Percentiles rank a stretch among this genome's conserved stretches.
Evolutionary conservation across 2,113 vertebrate genomes (phyloP).

Genomic region (Chloebia gouldiae): DNA sequence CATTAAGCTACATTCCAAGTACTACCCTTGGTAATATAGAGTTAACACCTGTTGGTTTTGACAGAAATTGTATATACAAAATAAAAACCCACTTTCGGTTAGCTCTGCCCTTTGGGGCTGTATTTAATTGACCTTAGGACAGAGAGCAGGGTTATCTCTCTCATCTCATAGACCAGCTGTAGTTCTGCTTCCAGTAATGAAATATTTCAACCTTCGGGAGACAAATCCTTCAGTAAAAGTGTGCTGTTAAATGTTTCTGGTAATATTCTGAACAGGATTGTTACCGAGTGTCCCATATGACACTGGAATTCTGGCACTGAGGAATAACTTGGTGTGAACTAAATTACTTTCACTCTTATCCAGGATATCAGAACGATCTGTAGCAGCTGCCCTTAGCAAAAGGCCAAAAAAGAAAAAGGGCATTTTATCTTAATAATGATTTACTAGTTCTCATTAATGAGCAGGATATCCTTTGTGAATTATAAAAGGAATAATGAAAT

Average conservation of each 20-base stretch:
- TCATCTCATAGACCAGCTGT: background rate
- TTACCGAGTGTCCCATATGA: background rate
- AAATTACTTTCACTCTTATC: slow-evolving; percentile 3
- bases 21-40: background rate
- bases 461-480: slow-evolving; percentile 44
- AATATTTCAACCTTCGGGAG: background rate
- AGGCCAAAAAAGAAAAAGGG: background rate
- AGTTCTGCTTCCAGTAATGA: background rate
- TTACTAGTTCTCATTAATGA: slow-evolving; percentile 52
- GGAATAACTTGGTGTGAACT: background rate
- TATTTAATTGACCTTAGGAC: background rate
- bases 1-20: background rate
- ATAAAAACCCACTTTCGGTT: background rate
- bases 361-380: background rate
- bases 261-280: background rate
- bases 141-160: background rate
- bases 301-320: background rate
- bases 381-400: slow-evolving; percentile 3
- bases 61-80: background rate
- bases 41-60: background rate
- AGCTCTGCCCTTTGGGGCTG: background rate
- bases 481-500: slow-evolving; percentile 28
- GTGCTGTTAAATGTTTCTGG: background rate
- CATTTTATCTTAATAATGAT: slow-evolving; percentile 21
- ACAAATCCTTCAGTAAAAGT: background rate